Evolutionary conservation across 2,797 vertebrate genomes (phyloP).

Genomic region (Gymnothorax reevesii): DNA sequence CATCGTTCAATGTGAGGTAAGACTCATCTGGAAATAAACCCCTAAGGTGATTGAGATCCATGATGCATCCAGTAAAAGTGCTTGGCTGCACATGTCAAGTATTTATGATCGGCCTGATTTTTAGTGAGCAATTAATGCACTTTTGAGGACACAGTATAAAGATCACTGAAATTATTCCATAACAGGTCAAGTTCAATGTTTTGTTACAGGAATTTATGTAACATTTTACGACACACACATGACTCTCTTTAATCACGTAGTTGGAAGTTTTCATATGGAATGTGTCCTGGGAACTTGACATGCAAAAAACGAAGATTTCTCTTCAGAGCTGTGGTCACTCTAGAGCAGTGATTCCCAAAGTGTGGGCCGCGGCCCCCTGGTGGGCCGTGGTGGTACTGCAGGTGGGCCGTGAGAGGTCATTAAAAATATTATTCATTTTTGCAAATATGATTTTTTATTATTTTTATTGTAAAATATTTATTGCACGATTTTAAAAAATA

Average conservation of each 20-base stretch:
- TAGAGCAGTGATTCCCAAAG: no score
- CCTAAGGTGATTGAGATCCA: neutral
- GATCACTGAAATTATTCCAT: neutral
- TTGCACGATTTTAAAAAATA: no score
- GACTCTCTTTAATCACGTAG: neutral
- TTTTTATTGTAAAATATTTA: no score
- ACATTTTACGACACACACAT: no score
- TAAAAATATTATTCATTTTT: no score
- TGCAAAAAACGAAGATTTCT: neutral
- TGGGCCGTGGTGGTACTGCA: no score
- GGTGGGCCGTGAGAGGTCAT: no score
- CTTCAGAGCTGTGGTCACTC: neutral
- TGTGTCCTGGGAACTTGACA: neutral
- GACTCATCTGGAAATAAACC: conserved; percentile 35
- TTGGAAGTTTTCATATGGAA: neutral
- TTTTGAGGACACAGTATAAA: neutral
- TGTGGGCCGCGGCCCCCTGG: no score
- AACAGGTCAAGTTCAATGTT: neutral
- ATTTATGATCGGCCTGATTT: neutral
- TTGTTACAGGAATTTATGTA: no score
- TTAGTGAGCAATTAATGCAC: neutral
- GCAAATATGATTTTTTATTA: no score
- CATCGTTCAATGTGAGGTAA: conserved; percentile 97
- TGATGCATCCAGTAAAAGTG: neutral
- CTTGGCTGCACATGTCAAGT: neutral